These are phyloP conservation scores for Prenolepis imparis DNA, from an alignment of 2,888 invertebrate genomes.

Conservation along the genomic window DNA sequence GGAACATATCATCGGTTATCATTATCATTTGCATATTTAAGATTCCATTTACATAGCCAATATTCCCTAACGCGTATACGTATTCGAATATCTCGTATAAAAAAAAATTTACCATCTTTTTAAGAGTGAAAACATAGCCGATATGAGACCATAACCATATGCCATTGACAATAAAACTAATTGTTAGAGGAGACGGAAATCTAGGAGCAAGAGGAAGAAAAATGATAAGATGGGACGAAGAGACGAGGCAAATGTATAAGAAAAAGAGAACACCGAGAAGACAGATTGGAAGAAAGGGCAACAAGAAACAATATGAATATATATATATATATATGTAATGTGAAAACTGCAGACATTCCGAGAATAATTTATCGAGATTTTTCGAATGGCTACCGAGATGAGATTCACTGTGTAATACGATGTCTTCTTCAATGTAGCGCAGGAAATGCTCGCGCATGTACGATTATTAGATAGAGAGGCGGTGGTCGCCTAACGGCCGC, in stretches of 20 bases:
- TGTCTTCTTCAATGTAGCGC: conserved; percentile 24
- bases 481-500: conserved; percentile 58
- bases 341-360: conserved; percentile 8
- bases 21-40: conserved; percentile 43
- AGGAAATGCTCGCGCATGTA: conserved; percentile 62
- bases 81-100: conserved; percentile 23
- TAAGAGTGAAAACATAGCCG: no score
- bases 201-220: no score
- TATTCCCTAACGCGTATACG: not conserved
- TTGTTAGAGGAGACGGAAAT: no score
- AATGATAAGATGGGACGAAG: no score
- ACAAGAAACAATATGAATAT: no score
- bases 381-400: not conserved
- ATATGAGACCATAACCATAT: no score
- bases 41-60: conserved; percentile 30
- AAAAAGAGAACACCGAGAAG: no score
- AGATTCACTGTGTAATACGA: conserved; percentile 9
- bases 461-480: conserved; percentile 59
- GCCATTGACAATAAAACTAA: no score
- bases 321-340: not conserved
- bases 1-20: conserved; percentile 12
- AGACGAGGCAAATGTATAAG: no score
- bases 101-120: not conserved
- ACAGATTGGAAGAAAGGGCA: no score
- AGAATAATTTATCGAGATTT: not conserved